phyloP scores from a whole-genome alignment of 2,888 invertebrate genomes.

The Caradrina clavipalpis region DNA sequence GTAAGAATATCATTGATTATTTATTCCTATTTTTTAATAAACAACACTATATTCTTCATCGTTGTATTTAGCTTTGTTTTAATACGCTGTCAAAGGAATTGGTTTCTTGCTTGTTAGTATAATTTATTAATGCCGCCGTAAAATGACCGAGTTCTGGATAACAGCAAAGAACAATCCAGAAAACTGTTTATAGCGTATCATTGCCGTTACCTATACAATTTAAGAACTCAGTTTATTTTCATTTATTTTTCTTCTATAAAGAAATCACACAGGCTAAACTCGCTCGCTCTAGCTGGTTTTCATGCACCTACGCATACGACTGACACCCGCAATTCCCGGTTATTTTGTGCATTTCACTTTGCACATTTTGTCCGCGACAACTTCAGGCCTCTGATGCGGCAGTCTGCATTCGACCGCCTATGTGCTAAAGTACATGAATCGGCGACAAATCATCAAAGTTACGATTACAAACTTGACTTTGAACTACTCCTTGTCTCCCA shows the following conservation, averaged over 20 bases:
- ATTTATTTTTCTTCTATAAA: not conserved
- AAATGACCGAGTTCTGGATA: conserved; percentile 1
- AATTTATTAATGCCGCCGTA: conserved; percentile 1
- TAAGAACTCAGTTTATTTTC: conserved; percentile 18
- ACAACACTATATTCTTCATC: not conserved
- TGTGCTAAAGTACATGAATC: not conserved
- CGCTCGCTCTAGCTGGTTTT: conserved; percentile 34
- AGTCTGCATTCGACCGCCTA: not conserved
- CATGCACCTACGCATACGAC: conserved; percentile 17
- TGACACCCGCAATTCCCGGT: not conserved
- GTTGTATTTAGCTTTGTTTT: not conserved
- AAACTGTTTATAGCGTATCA: not conserved
- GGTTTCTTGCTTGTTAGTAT: conserved; percentile 8
- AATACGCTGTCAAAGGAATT: conserved; percentile 6
- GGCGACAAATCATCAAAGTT: not conserved
- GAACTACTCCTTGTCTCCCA: not conserved
- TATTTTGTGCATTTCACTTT: conserved; percentile 6
- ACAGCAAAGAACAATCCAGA: not conserved
- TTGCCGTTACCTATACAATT: not conserved
- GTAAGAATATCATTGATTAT: not conserved
- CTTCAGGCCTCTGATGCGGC: not conserved
- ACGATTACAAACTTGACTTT: not conserved
- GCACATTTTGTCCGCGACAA: not conserved
- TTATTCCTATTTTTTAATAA: not conserved
- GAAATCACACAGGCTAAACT: not conserved